Base-by-base conservation (phyloP, 1,140 invertebrate genomes). In the Arctopsyche grandis region DNA sequence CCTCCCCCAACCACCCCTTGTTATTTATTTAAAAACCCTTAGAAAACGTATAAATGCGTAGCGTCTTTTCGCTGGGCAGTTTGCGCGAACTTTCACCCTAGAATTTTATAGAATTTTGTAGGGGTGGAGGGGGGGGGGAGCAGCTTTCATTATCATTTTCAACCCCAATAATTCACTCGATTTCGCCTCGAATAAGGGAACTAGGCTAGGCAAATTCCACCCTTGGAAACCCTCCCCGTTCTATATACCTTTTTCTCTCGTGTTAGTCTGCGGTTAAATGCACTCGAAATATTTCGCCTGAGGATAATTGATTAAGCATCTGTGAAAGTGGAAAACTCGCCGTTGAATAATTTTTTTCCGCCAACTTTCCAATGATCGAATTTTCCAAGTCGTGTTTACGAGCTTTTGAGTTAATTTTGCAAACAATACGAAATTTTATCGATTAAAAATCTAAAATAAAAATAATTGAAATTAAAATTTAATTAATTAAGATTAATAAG, bases 111-210 rank as follows among this genome's bases (percentile, higher is more conserved):
- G 7, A 38, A 38, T 38, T n/a, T n/a, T n/a, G n/a, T n/a, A n/a
- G n/a, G n/a, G n/a, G n/a, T 12, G 44, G 48, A 12, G 12, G 48
- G 21, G 14, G 21, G 19, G 3, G 19, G 24, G 22, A 19, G 38
- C n/a, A n/a, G n/a, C 70, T 74, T 74, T 74, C 70, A 74, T 74
- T 38, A 74, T 74, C 70, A 74, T 74, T 74, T 56, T 74, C 70
- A 74, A 52, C 70, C 70, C 44, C 70, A 52, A 74, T 74, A 74
- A 74, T 70, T 70, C 26, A 70, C 21, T 70, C 26, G 69, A 70
- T 70, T 29, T 29, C 26, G 69, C 69, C n/a, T 14, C 69, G 69
- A 29, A 70, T 70, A 70, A 43, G 69, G 9, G 48, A 52, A 52
- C 48, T 12, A 52, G 16, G 12, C 48, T 52, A 52, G 48, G 48